These are phyloP conservation scores for Craterocephalus amniculus DNA, from an alignment of 2,797 vertebrate genomes.

Conservation along the genomic window DNA sequence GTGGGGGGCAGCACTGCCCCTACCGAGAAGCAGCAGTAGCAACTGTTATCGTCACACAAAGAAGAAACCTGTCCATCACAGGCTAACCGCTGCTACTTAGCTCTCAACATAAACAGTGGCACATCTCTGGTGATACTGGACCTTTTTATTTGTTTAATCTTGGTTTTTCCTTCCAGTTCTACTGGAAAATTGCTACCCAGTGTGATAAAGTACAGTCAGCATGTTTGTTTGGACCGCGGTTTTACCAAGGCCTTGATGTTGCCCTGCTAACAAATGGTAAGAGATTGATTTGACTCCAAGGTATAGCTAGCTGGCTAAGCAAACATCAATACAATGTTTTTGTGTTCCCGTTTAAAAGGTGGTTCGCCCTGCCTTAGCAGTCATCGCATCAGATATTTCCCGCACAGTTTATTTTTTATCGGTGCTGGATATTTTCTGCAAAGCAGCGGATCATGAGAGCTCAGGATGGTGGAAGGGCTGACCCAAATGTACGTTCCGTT, in stretches of 20 bases:
- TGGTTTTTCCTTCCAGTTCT: neutral
- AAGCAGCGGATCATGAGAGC: neutral
- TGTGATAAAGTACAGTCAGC: conserved; percentile 3
- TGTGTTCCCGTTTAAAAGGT: neutral
- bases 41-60: neutral
- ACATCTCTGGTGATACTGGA: neutral
- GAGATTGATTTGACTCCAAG: conserved; percentile 31
- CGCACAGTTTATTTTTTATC: neutral
- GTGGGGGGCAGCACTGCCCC: conserved; percentile 33
- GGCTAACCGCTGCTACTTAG: conserved; percentile 44
- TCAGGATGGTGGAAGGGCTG: neutral
- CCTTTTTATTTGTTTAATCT: neutral
- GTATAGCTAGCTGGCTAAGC: conserved; percentile 29
- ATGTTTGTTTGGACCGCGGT: conserved; percentile 41
- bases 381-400: neutral
- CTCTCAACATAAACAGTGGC: conserved; percentile 67
- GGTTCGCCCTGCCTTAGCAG: accelerated
- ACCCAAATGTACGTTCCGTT: neutral
- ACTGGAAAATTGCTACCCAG: neutral
- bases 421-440: neutral
- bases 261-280: conserved; percentile 65
- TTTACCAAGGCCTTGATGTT: conserved; percentile 57
- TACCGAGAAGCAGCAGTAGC: accelerated
- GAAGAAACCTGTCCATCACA: conserved; percentile 38
- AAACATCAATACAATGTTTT: conserved; percentile 21